These are phyloP conservation scores for Gymnobelideus leadbeateri DNA, from an alignment of 2,113 vertebrate species.

Conservation along the genomic window DNA sequence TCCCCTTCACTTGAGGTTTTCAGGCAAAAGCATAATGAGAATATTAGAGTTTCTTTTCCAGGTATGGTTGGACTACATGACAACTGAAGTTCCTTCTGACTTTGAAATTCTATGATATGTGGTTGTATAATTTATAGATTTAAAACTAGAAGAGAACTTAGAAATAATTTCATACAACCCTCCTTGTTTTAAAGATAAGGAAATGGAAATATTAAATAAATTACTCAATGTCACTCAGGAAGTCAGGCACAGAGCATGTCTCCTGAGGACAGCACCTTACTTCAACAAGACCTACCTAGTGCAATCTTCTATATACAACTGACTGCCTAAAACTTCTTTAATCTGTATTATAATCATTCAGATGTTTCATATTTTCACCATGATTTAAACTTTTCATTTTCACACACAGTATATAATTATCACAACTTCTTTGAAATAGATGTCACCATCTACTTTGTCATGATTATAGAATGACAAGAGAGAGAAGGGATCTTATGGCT, in stretches of 20 bases:
- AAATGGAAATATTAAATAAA: neutral
- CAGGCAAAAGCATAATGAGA: neutral
- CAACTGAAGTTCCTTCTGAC: neutral
- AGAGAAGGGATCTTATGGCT: neutral
- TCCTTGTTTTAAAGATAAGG: rapidly evolving
- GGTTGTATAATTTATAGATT: neutral
- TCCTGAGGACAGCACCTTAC: neutral
- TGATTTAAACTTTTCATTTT: neutral
- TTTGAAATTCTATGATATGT: neutral
- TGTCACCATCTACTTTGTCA: neutral
- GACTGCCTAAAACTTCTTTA: neutral
- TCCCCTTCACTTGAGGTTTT: neutral
- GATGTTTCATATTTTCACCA: slow-evolving; percentile 18
- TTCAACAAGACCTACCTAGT: neutral
- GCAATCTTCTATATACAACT: neutral
- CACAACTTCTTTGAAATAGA: neutral
- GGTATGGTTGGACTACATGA: neutral
- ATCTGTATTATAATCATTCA: neutral
- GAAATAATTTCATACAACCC: neutral
- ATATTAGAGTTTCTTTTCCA: neutral
- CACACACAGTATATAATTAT: neutral
- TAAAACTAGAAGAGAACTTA: neutral
- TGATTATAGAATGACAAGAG: neutral
- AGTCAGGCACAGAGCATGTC: neutral
- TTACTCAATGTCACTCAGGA: neutral